phyloP scores from a whole-genome alignment of 2,888 invertebrate species.

The Hybos culiciformis region DNA sequence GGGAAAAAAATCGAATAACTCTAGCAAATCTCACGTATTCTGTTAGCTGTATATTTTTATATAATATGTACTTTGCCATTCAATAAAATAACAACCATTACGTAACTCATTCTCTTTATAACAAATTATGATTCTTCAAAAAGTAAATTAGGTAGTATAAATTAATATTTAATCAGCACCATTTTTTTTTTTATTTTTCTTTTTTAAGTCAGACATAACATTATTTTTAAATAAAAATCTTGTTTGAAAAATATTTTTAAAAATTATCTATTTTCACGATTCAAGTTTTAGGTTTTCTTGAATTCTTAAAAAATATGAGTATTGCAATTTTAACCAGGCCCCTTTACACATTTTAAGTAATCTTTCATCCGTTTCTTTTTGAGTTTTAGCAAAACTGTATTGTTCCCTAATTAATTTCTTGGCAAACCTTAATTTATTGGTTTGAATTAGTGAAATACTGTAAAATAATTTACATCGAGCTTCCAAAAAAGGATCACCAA shows the following conservation, averaged over 20 bases:
- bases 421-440: constrained; percentile 50
- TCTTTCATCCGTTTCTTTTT: constrained; percentile 41
- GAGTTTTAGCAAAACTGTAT: constrained; percentile 36
- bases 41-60: too few species aligned
- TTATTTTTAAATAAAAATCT: background rate
- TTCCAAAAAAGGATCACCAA: constrained; percentile 69
- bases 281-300: too few species aligned
- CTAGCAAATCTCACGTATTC: too few species aligned
- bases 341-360: constrained; percentile 72
- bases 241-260: background rate
- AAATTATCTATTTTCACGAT: too few species aligned
- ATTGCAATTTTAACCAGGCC: constrained; percentile 67
- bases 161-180: too few species aligned
- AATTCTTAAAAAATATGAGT: constrained; percentile 12
- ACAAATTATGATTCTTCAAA: too few species aligned
- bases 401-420: constrained; percentile 46
- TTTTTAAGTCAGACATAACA: background rate
- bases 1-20: too few species aligned
- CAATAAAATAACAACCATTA: too few species aligned
- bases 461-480: constrained; percentile 76
- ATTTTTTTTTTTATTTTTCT: too few species aligned
- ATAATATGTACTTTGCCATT: too few species aligned
- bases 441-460: constrained; percentile 78
- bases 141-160: too few species aligned
- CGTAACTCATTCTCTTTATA: too few species aligned